Conservation (phyloP, 2,888 invertebrate genomes). For the Diarsia rubi region DNA sequence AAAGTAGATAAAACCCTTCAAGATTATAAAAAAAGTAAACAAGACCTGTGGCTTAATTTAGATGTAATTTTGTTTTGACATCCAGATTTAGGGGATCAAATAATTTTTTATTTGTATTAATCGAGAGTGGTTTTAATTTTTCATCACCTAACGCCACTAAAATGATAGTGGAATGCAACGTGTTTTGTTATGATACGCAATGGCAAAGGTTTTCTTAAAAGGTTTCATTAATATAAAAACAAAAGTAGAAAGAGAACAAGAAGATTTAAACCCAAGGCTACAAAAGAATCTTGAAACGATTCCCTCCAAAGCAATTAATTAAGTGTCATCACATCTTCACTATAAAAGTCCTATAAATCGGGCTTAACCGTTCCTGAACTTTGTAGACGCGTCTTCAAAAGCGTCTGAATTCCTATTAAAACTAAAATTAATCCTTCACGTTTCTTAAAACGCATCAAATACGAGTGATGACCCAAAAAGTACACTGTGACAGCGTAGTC, state of each 20-base stretch:
- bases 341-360: conserved; percentile 75
- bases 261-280: conserved; percentile 21
- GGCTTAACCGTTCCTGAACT: conserved; percentile 73
- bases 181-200: background rate
- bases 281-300: conserved; percentile 40
- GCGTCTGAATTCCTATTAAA: conserved; percentile 81
- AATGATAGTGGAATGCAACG: background rate
- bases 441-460: conserved; percentile 87
- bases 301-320: conserved; percentile 58
- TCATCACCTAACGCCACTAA: conserved; percentile 20
- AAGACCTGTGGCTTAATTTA: conserved; percentile 59
- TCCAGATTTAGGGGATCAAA: conserved; percentile 38
- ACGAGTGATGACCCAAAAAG: conserved; percentile 86
- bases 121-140: conserved; percentile 34
- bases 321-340: conserved; percentile 66
- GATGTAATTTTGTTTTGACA: conserved; percentile 56
- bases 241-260: conserved; percentile 13
- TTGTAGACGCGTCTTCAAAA: conserved; percentile 72
- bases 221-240: conserved; percentile 18
- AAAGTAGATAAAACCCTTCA: conserved; percentile 74
- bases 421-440: conserved; percentile 84
- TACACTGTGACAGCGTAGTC: conserved; percentile 82
- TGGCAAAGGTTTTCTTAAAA: background rate
- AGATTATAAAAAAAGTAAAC: conserved; percentile 59
- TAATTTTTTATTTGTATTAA: conserved; percentile 45